Evolutionary conservation across 2,113 vertebrate genomes (phyloP), one percentile per base, ranked within the genome.

Genomic region (Melospiza georgiana): DNA sequence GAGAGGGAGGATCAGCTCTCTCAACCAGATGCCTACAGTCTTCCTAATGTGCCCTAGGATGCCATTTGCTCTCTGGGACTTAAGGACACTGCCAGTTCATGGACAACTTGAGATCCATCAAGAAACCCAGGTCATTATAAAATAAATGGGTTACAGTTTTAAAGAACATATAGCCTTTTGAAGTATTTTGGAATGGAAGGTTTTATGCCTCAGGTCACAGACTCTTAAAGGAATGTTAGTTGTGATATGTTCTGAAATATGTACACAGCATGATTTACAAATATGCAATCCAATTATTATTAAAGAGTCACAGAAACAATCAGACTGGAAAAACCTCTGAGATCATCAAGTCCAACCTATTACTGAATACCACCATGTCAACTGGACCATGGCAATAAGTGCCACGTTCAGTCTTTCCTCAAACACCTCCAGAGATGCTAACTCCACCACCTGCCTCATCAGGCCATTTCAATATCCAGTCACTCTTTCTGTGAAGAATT

Each of bases 301-400:
- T 57, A 25, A 23, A 57, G 43, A 28, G 43, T 44, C 31, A 54
- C 37, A 31, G 25, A 68, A 48, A 31, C 4, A 28, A 15, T 72
- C 21, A 21, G 19, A 5, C 22, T 62, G 20, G 8, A 57, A 76
- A 51, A 11, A 66, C 5, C 11, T 22, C 35, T 51, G 55, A 66
- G 46, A 27, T 33, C 12, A 55, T 35, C 0, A 1, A 44, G 6
- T 83, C 24, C 21, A 27, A 10, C 3, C 2, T 41, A 6, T 5
- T 20, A 48, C 10, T 23, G 28, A 71, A 21, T 24, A 17, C 10
- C 5, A 30, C 3, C 11, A n/a, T 21, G 19, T 21, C 19, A 71
- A 48, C 28, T 1, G 25, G n/a, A 62, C 22, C 4, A 12, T 9
- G 9, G 21, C 6, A 23, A 2, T 6, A 62, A 62, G 5, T 22